Conservation (phyloP, 2,113 vertebrate genomes). For the Psammodynastes pulverulentus region DNA sequence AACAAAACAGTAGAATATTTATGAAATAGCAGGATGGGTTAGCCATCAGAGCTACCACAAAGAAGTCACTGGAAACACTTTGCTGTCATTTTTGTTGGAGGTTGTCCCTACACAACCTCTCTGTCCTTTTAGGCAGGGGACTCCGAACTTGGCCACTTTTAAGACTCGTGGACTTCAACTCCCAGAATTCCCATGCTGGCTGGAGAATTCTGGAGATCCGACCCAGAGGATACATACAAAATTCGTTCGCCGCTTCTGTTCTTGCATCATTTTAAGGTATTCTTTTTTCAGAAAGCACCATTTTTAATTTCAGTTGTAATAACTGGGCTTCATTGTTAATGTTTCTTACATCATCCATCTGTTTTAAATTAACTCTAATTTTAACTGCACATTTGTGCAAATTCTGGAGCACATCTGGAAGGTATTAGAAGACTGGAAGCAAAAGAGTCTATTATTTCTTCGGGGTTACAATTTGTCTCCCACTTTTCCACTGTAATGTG, state of each 20-base stretch:
- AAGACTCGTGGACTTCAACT: neutral
- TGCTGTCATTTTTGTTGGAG: neutral
- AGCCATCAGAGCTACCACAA: neutral
- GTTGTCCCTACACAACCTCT: neutral
- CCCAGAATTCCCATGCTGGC: neutral
- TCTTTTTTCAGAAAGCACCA: neutral
- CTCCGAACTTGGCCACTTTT: neutral
- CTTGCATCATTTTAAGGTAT: neutral
- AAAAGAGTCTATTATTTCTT: neutral
- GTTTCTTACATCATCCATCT: neutral
- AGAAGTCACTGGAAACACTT: neutral
- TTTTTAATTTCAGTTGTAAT: neutral
- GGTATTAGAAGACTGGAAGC: neutral
- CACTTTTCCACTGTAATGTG: neutral
- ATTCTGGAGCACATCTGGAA: neutral
- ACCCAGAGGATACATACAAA: neutral
- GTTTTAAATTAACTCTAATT: neutral
- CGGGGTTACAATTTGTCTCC: neutral
- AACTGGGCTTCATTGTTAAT: neutral
- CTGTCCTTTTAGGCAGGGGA: neutral
- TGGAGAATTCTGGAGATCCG: neutral
- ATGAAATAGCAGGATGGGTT: neutral
- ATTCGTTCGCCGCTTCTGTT: neutral
- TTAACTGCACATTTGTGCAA: neutral
- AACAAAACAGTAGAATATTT: neutral